These are phyloP conservation scores for Patagioenas fasciata DNA, from an alignment of 2,113 vertebrate species.

Conservation along the genomic window DNA sequence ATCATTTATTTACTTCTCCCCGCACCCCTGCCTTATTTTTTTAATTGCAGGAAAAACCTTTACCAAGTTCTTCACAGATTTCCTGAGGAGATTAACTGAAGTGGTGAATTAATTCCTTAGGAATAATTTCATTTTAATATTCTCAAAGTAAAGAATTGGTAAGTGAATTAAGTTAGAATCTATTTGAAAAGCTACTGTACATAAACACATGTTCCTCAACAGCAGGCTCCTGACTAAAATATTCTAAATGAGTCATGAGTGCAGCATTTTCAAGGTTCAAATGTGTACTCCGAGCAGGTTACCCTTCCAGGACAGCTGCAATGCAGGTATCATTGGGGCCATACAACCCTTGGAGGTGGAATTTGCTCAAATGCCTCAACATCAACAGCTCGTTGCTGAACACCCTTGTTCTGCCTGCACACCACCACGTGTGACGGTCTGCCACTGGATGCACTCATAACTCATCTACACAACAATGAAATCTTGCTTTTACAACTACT, in stretches of 20 bases:
- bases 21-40: not conserved
- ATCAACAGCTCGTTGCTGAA: not conserved
- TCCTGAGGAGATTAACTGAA: not conserved
- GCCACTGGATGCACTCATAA: not conserved
- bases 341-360: not conserved
- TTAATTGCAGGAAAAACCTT: not conserved
- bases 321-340: not conserved
- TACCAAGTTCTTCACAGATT: not conserved
- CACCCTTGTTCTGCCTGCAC: fast-evolving
- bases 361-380: not conserved
- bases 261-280: conserved; percentile 7
- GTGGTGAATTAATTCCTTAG: not conserved
- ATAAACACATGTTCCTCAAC: not conserved
- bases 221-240: not conserved
- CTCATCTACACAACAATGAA: not conserved
- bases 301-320: conserved; percentile 29
- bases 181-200: not conserved
- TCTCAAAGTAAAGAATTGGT: not conserved
- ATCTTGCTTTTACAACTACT: not conserved
- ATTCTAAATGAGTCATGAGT: conserved; percentile 6
- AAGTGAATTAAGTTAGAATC: not conserved
- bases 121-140: not conserved
- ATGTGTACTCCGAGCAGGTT: not conserved
- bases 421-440: not conserved
- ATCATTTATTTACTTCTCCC: not conserved